Base-by-base conservation (phyloP, 2,113 vertebrate species). In the Empidonax traillii region DNA sequence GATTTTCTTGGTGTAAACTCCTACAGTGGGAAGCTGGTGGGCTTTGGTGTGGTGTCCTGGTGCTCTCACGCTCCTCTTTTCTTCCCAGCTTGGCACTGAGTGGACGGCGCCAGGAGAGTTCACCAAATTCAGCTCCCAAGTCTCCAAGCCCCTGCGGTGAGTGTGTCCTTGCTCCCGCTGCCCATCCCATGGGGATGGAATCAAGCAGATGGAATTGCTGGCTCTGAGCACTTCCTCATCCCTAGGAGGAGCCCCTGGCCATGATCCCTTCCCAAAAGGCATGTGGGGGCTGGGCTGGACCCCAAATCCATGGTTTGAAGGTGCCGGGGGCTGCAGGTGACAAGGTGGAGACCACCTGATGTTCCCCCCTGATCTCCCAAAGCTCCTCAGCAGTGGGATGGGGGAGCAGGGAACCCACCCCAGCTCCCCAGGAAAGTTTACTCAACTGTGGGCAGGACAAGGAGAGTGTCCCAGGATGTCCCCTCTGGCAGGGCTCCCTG, bases 61-160 rank as follows among this genome's bases (percentile, higher is more conserved):
- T 12, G 37, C 41, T 81, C 65, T 71, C 59, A 10, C 0, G 0
- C 44, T 63, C 12, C 7, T 43, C 58, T 44, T 94, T 68, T 78
- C 94, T 83, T 95, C 98, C 97, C 92, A 97, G 99, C 98, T 99
- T 83, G 99, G 99, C 37, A 98, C 99, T 0, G 99, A 99, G 95
- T 99, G 99, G 99, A 99, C 99, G 0, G 99, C 99, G 0, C 99
- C 99, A 0, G 99, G 99, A 80, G 99, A 99, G 91, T 99, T 99
- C 98, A 99, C 98, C 98, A 99, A 99, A 91, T 99, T 99, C 98
- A 99, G 99, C 97, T 99, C 99, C 18, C 99, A 99, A 66, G 98
- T 99, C 67, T 99, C 99, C 89, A 99, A 98, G 94, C 99, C 99
- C 51, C 97, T 99, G 41, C 98, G 98, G 99, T 99, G 97, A 98